Base-by-base conservation (phyloP, 2,888 invertebrate genomes). In the Drosophila pegasa region DNA sequence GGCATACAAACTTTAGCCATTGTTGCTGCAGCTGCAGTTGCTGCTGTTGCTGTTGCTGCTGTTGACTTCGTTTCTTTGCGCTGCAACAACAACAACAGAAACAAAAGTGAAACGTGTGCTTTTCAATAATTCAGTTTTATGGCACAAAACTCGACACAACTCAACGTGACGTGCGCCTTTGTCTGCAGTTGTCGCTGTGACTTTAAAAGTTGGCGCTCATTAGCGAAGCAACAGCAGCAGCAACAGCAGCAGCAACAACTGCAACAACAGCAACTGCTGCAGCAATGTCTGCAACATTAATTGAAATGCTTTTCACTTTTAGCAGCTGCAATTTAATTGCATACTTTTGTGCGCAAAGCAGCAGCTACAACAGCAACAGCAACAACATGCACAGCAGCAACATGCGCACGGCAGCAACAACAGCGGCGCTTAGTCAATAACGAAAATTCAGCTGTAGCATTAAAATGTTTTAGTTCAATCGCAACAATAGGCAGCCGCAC, bases 91-190 rank as follows among this genome's bases (percentile, higher is more conserved):
- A 69, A 64, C 70, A 81, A 73, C 82, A 87, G 63, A 76, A 89
- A 85, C 85, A 85, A 85, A 85, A 85, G 85, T 85, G 85, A 85
- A 83, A 85, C 85, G 85, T 85, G 85, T 85, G 88, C 88, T 82
- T 86, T 85, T 89, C 85, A 85, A 85, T 85, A 85, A 89, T 89
- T 85, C 89, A 85, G 88, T 85, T 89, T 87, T 79, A 85, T 89
- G 75, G 78, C 89, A 89, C 75, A 87, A 72, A 85, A 69, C 82
- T 63, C 64, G 52, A 59, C 67, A 59, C 60, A 69, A 68, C 84
- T 70, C 85, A 71, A 78, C 82, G 82, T 78, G 71, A 69, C 63
- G 60, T 74, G 63, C 50, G 31, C 65, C 63, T 69, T 88, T 83
- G 87, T 88, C 78, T 70, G 50, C 61, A 31, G 45, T 60, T 63